Evolutionary conservation across 2,888 invertebrate species (phyloP), one percentile per base, ranked within the genome.

Genomic region (Philhelius pedissequus): DNA sequence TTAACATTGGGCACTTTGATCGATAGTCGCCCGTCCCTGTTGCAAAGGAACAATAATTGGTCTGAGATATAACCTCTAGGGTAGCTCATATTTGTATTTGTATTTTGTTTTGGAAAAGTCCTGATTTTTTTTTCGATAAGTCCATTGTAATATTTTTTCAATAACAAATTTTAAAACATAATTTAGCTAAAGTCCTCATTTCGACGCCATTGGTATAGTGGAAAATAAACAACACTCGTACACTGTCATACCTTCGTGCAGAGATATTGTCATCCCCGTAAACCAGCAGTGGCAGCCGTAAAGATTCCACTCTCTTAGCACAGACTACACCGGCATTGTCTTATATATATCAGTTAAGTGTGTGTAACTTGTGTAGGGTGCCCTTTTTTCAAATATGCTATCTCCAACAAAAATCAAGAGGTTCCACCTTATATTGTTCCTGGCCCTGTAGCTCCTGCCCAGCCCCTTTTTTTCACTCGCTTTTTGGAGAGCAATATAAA

Each of bases 331-430:
- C 27, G 62, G 52, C 40, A 68, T 50, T 54, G 52, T 52, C 50
- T 54, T 43, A 43, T 62, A 43, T 62, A 71, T 58, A 32, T 58
- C 58, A 45, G 22, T 58, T 20, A 30, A 52, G 40, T 48, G 66
- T 68, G 71, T 84, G 84, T 84, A 84, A 80, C 80, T 75, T 68
- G 79, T 79, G 64, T 68, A 66, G 79, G 74, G 74, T 43, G 35
- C 45, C 66, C 66, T 84, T 84, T 52, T 84, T 84, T 75, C 71
- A 84, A 84, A 80, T 80, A 76, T 84, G 80, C 84, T 84, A 84
- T 84, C 84, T 84, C 76, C 76, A 84, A 80, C 84, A 84, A 80
- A 84, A 84, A 84, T 84, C 84, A 84, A 84, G 84, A 84, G 64
- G 80, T 80, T 69, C 27, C 71, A 68, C 48, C 83, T 66, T 66